Percentiles rank a stretch among this genome's conserved stretches.
phyloP scores from a whole-genome alignment of 2,888 invertebrate species.

The Mimas tiliae region DNA sequence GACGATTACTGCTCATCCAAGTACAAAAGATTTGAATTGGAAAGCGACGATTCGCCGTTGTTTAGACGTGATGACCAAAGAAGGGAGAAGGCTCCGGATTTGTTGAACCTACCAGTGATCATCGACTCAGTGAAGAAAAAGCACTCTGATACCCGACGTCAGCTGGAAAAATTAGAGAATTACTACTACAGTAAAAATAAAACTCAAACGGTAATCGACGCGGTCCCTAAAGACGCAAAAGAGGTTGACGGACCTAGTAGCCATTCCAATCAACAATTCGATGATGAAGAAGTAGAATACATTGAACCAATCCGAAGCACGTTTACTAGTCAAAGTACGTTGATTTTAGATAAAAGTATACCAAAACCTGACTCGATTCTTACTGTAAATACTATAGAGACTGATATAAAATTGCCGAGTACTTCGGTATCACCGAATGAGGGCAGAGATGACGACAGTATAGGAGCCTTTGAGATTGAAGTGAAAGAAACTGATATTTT shows the following conservation, averaged over 20 bases:
- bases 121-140: constrained; percentile 78
- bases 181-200: constrained; percentile 78
- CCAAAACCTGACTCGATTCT: constrained; percentile 70
- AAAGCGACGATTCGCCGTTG: constrained; percentile 79
- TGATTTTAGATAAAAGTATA: constrained; percentile 74
- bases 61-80: constrained; percentile 66
- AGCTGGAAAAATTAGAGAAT: constrained; percentile 78
- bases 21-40: constrained; percentile 80
- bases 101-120: constrained; percentile 75
- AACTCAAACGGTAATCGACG: constrained; percentile 72
- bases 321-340: constrained; percentile 79
- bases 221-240: constrained; percentile 77
- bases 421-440: constrained; percentile 73
- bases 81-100: constrained; percentile 74
- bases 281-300: constrained; percentile 80
- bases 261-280: constrained; percentile 68
- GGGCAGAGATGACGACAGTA: constrained; percentile 71
- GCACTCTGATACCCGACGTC: constrained; percentile 74
- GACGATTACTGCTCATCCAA: constrained; percentile 82
- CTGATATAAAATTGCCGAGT: constrained; percentile 76
- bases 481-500: constrained; percentile 75
- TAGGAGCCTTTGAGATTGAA: constrained; percentile 78
- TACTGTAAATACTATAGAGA: constrained; percentile 76
- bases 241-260: constrained; percentile 74
- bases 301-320: constrained; percentile 81